These are phyloP conservation scores for Chrysolina haemoptera DNA, from an alignment of 2,888 invertebrate genomes.

Conservation along the genomic window DNA sequence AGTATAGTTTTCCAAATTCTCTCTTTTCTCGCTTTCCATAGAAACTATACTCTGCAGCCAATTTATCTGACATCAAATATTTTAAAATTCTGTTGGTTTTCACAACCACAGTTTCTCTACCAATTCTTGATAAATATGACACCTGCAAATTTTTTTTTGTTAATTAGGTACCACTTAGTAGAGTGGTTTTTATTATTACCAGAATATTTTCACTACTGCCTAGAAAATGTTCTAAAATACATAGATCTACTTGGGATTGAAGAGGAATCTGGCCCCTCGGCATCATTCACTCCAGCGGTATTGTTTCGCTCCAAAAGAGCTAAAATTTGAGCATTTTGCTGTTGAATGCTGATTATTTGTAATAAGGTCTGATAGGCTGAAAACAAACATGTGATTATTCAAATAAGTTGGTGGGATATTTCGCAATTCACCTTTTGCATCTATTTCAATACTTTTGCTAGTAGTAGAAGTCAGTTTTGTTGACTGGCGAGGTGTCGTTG, in stretches of 20 bases:
- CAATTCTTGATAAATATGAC: conserved; percentile 33
- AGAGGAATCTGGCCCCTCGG: conserved; percentile 21
- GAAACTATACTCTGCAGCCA: conserved; percentile 34
- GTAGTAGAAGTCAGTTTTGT: not conserved
- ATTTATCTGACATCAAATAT: conserved; percentile 27
- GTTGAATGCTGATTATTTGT: conserved; percentile 19
- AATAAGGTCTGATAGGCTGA: conserved; percentile 22
- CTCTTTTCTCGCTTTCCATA: conserved; percentile 36
- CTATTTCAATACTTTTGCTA: conserved; percentile 21
- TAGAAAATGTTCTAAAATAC: conserved; percentile 28
- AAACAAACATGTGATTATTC: conserved; percentile 4
- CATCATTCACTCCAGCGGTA: conserved; percentile 10
- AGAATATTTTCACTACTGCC: conserved; percentile 31
- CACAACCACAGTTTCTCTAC: conserved; percentile 20
- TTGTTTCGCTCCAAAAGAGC: conserved; percentile 22
- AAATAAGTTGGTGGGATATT: conserved; percentile 10
- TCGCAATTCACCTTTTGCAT: conserved; percentile 23
- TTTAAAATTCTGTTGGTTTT: conserved; percentile 31
- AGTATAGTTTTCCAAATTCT: conserved; percentile 29
- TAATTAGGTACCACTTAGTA: conserved; percentile 11
- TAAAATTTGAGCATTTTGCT: conserved; percentile 16
- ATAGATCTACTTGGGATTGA: conserved; percentile 26
- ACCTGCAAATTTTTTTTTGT: conserved; percentile 23
- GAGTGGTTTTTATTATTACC: conserved; percentile 16
- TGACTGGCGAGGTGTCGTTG: conserved; percentile 12